Percentiles rank a stretch among this genome's conserved stretches.
phyloP scores from a whole-genome alignment of 2,888 invertebrate species.

The Epirrhoe alternata region DNA sequence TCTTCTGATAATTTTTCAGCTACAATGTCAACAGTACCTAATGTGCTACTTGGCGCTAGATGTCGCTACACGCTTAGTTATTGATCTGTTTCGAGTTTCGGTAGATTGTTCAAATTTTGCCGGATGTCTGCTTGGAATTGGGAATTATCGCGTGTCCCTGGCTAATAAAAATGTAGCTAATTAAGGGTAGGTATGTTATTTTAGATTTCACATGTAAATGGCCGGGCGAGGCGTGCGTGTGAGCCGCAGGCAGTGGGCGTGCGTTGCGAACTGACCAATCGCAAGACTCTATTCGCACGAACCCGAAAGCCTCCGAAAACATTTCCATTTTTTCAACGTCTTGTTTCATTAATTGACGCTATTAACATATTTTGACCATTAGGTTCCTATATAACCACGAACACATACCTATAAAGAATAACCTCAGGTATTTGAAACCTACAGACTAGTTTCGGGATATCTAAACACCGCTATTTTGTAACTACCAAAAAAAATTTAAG shows the following conservation, averaged over 20 bases:
- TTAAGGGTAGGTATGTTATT: conserved; percentile 56
- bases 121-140: conserved; percentile 13
- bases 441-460: too few species aligned
- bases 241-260: conserved; percentile 78
- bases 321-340: conserved; percentile 63
- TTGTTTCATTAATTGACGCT: conserved; percentile 65
- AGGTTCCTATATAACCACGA: too few species aligned
- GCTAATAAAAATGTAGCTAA: conserved; percentile 41
- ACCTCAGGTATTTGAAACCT: not conserved
- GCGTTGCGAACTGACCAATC: conserved; percentile 63
- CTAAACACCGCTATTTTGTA: too few species aligned
- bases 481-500: too few species aligned
- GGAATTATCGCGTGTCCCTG: conserved; percentile 28
- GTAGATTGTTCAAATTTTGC: not conserved
- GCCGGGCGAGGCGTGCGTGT: conserved; percentile 60
- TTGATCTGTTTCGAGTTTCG: not conserved
- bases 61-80: conserved; percentile 34
- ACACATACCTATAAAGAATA: conserved; percentile 42
- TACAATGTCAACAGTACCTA: not conserved
- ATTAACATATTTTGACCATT: conserved; percentile 75
- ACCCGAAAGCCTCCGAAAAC: conserved; percentile 57
- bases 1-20: too few species aligned
- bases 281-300: conserved; percentile 48
- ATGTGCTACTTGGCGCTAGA: conserved; percentile 45
- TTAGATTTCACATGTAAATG: conserved; percentile 71